Base-by-base conservation (phyloP, 2,888 invertebrate species). In the Sicus ferrugineus region DNA sequence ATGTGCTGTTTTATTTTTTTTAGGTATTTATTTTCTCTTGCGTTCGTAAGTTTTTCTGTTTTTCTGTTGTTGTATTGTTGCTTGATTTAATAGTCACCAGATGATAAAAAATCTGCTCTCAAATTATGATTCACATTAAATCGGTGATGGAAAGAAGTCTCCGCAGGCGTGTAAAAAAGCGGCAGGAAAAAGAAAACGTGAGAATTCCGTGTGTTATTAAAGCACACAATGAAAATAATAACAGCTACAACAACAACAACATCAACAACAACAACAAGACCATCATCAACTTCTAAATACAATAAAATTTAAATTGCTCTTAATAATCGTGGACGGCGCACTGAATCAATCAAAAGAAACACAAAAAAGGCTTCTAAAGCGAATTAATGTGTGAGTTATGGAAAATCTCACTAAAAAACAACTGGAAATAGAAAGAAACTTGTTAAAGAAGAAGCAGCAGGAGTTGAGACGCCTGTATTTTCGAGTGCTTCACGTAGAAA, bases 111-210 rank as follows among this genome's bases (percentile, higher is more conserved):
- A n/a, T n/a, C n/a, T n/a, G n/a, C n/a, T n/a, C n/a, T n/a, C n/a
- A 46, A 48, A 28, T 6, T 34, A 54, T 65, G 65, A 54, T 54
- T 65, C 65, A 65, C 23, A 50, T 23, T 4, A 42, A 42, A n/a
- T n/a, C n/a, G n/a, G 26, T 26, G 34, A 23, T 16, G 19, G 7
- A 23, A 38, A 7, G 26, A 38, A 23, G 61, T 6, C 16, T 21
- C 7, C 34, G 38, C 38, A 42, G 42, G 38, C 30, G 14, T 19
- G 28, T 11, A 50, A 21, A 38, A 34, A n/a, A 54, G 54, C 16
- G 28, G 21, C 19, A 59, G 38, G 54, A 21, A 54, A 59, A 65
- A 54, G 65, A 65, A 65, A 65, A 65, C 65, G 65, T 65, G 65
- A 65, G 65, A 65, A 63, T 48, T 48, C 48, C 34, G 19, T 61